Percentiles rank a stretch among this genome's conserved stretches.
These are phyloP conservation scores for Carlito syrichta DNA, from an alignment of 2,113 vertebrate species.

Conservation along the genomic window DNA sequence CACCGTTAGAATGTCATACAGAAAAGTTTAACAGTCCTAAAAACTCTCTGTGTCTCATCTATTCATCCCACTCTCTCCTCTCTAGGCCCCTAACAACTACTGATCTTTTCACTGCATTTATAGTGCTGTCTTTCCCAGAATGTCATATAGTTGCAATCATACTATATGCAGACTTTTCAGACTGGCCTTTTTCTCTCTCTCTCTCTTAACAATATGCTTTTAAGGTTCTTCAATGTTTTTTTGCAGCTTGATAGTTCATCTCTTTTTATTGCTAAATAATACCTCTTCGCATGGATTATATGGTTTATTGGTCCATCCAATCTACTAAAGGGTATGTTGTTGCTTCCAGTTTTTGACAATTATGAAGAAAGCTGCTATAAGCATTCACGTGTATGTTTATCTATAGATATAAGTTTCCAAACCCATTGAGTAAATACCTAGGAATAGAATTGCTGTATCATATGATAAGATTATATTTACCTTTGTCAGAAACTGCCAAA, in stretches of 20 bases:
- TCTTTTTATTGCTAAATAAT: neutral
- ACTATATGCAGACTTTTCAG: neutral
- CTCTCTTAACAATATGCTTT: neutral
- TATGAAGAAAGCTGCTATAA: neutral
- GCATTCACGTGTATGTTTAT: neutral
- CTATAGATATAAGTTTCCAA: neutral
- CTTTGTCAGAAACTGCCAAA: neutral
- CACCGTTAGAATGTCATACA: neutral
- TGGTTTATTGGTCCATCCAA: neutral
- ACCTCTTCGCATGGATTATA: neutral
- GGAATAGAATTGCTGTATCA: neutral
- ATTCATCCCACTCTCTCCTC: neutral
- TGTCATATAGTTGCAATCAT: neutral
- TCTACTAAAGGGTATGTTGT: neutral
- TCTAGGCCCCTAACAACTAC: neutral
- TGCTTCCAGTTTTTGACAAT: neutral
- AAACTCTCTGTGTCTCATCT: neutral
- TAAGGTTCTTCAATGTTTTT: neutral
- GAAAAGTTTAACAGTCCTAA: neutral
- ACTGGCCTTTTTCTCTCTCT: neutral
- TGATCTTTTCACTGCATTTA: neutral
- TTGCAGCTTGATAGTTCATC: neutral
- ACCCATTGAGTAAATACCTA: neutral
- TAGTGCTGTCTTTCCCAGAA: neutral
- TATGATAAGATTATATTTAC: neutral